Conservation (phyloP, 2,888 invertebrate species). For the Parnassius apollo region DNA sequence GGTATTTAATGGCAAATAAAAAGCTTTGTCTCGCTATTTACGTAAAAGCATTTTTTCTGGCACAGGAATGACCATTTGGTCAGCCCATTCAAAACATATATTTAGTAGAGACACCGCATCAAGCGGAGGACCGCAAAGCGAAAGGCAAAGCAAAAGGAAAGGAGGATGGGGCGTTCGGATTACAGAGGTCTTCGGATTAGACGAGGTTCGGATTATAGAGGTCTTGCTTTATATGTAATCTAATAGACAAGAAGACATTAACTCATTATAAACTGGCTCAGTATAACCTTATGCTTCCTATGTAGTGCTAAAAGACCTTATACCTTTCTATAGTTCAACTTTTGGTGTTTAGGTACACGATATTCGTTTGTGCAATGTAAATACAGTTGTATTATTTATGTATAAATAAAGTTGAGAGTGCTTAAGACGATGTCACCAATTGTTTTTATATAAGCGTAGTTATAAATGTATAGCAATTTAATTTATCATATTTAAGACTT, state of each 20-base stretch:
- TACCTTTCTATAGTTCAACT: constrained; percentile 31
- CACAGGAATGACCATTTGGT: too few relatives aligned
- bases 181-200: too few relatives aligned
- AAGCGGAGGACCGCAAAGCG: too few relatives aligned
- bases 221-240: constrained; percentile 3
- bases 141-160: too few relatives aligned
- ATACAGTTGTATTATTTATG: constrained; percentile 36
- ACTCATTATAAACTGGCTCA: constrained; percentile 28
- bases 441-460: constrained; percentile 14
- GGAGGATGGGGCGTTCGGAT: too few relatives aligned
- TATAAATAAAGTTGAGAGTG: constrained; percentile 21
- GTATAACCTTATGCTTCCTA: constrained; percentile 55
- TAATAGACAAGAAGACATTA: constrained; percentile 10
- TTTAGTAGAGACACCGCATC: too few relatives aligned
- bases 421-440: constrained; percentile 17
- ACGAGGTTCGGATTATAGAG: too few relatives aligned
- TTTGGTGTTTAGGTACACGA: constrained; percentile 37
- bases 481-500: constrained; percentile 8
- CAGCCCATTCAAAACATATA: too few relatives aligned
- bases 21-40: too few relatives aligned
- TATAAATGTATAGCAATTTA: constrained; percentile 16
- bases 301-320: constrained; percentile 52
- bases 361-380: constrained; percentile 59
- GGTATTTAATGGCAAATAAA: too few relatives aligned
- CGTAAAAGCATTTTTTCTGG: too few relatives aligned